These are phyloP conservation scores for Poecile montanus DNA, from an alignment of 2,797 vertebrate genomes.

Conservation along the genomic window DNA sequence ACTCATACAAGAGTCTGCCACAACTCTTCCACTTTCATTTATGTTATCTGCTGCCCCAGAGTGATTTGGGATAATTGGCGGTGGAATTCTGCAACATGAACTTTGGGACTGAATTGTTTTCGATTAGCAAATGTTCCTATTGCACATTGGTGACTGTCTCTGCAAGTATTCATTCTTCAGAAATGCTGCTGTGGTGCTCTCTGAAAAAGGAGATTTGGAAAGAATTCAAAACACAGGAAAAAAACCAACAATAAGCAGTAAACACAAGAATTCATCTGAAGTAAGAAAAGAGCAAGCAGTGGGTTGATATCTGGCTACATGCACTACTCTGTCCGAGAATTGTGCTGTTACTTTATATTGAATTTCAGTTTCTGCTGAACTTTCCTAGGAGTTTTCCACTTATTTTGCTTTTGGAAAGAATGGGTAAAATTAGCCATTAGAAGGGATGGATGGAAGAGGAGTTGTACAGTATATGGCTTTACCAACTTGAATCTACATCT, in stretches of 20 bases:
- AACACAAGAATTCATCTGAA: background rate
- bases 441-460: background rate
- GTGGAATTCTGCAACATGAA: background rate
- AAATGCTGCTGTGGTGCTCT: background rate
- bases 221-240: background rate
- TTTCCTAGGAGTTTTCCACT: background rate
- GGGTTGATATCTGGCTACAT: background rate
- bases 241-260: background rate
- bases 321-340: background rate
- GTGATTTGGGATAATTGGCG: background rate
- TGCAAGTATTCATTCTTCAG: background rate
- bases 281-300: background rate
- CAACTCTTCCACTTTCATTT: background rate
- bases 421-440: background rate
- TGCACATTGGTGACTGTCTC: background rate
- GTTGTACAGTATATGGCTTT: background rate
- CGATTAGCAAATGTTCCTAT: background rate
- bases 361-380: background rate
- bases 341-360: background rate
- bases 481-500: background rate
- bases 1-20: background rate
- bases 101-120: background rate
- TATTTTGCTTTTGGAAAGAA: background rate
- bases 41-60: background rate
- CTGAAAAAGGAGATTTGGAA: background rate